These are phyloP conservation scores for Marisa cornuarietis DNA, from an alignment of 1,140 invertebrate species.

Conservation along the genomic window DNA sequence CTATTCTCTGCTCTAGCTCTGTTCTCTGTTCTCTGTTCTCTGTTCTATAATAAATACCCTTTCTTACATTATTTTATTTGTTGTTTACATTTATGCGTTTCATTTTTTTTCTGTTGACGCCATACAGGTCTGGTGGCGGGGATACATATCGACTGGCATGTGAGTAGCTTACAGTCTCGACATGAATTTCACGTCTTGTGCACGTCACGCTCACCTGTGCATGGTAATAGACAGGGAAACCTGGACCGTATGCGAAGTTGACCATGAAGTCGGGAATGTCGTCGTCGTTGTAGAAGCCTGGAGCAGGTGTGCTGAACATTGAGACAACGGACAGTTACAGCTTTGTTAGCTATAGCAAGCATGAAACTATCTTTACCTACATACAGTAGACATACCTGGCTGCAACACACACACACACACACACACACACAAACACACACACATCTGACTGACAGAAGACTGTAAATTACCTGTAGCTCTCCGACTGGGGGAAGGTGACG, in stretches of 20 bases:
- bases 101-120: too few species aligned
- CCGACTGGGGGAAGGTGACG: conserved; percentile 73
- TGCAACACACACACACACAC: neutral
- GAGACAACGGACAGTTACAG: neutral
- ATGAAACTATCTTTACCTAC: neutral
- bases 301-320: conserved; percentile 77
- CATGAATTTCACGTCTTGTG: neutral
- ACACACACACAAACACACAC: neutral
- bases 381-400: neutral
- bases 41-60: too few species aligned
- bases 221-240: conserved; percentile 81
- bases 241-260: conserved; percentile 80
- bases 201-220: conserved; percentile 70
- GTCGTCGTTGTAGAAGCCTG: conserved; percentile 84
- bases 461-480: conserved; percentile 67
- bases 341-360: too few species aligned
- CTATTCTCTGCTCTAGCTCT: too few species aligned
- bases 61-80: too few species aligned
- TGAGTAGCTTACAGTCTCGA: too few species aligned
- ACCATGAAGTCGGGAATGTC: conserved; percentile 84
- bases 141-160: too few species aligned
- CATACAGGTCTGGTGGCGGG: too few species aligned
- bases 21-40: too few species aligned
- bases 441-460: neutral
- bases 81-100: too few species aligned